These are phyloP conservation scores for Eupithecia pulchellata DNA, from an alignment of 2,888 invertebrate genomes.

Conservation along the genomic window DNA sequence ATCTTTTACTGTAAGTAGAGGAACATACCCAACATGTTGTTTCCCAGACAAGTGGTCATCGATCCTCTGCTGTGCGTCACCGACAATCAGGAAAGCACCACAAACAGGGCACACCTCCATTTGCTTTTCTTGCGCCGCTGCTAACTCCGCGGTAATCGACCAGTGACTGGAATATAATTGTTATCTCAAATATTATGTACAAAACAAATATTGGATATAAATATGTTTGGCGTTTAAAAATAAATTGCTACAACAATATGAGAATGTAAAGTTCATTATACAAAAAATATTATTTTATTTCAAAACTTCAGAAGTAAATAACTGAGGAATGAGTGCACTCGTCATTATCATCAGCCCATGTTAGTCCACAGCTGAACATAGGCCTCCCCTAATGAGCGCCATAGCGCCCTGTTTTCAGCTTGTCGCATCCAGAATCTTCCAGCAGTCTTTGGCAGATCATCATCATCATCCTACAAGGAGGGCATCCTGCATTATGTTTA, in stretches of 20 bases:
- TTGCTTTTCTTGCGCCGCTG: constrained; percentile 96
- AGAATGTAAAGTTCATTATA: not conserved
- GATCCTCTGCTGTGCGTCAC: constrained; percentile 98
- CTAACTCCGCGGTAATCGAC: constrained; percentile 92
- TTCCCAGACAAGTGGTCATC: constrained; percentile 99
- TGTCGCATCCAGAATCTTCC: too few species aligned
- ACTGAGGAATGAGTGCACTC: not conserved
- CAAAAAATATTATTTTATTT: not conserved
- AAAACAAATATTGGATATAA: too few species aligned
- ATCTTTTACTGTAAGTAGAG: not conserved
- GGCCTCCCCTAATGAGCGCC: too few species aligned
- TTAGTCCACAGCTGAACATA: too few species aligned
- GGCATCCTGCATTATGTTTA: too few species aligned
- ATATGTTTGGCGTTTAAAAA: too few species aligned
- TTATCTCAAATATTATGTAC: too few species aligned
- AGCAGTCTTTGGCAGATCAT: too few species aligned
- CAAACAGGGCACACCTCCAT: constrained; percentile 99
- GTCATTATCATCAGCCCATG: too few species aligned
- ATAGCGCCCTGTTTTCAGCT: too few species aligned
- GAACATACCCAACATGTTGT: constrained; percentile 96
- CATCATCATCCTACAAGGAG: too few species aligned
- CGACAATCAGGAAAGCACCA: constrained; percentile 99
- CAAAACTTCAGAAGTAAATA: not conserved
- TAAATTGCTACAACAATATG: too few species aligned
- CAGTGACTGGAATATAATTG: constrained; percentile 81